Evolutionary conservation across 2,797 vertebrate species (phyloP).

Genomic region (Ptychadena robeensis): DNA sequence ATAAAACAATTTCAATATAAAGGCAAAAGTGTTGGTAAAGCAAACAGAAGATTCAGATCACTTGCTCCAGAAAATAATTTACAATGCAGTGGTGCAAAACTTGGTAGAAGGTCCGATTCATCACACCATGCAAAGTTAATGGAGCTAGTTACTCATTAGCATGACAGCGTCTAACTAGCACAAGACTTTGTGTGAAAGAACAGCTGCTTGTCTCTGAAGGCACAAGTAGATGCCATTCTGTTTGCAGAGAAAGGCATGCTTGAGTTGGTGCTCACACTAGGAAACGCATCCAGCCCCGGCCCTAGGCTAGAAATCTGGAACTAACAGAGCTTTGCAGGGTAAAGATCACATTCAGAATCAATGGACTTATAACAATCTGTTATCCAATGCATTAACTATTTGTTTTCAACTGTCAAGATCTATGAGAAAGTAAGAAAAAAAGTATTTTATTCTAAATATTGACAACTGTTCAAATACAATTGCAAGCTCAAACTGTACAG

Average conservation of each 20-base stretch:
- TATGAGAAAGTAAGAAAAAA: background rate
- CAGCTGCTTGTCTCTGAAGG: conserved; percentile 56
- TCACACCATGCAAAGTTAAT: conserved; percentile 49
- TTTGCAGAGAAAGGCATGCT: conserved; percentile 57
- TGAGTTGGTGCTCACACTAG: conserved; percentile 52
- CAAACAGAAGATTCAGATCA: conserved; percentile 17
- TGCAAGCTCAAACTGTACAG: background rate
- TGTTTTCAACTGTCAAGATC: conserved; percentile 16
- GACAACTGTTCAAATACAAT: background rate
- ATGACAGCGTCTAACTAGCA: conserved; percentile 56
- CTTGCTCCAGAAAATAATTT: conserved; percentile 1
- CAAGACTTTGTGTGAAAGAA: conserved; percentile 49
- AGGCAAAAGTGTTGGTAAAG: conserved; percentile 24
- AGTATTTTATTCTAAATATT: background rate
- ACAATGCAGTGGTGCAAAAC: conserved; percentile 30
- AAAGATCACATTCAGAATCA: conserved; percentile 10
- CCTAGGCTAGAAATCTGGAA: conserved; percentile 43
- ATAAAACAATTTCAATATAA: conserved; percentile 17
- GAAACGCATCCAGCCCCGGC: conserved; percentile 45
- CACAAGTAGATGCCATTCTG: conserved; percentile 54
- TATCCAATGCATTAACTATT: conserved; percentile 26
- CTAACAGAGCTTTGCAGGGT: conserved; percentile 26
- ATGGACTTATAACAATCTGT: background rate
- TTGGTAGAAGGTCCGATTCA: conserved; percentile 26
- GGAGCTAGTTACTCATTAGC: conserved; percentile 56